Percentiles rank a stretch among this genome's conserved stretches.
phyloP scores from a whole-genome alignment of 1,140 invertebrate species.

The Heliconius eleuchia region DNA sequence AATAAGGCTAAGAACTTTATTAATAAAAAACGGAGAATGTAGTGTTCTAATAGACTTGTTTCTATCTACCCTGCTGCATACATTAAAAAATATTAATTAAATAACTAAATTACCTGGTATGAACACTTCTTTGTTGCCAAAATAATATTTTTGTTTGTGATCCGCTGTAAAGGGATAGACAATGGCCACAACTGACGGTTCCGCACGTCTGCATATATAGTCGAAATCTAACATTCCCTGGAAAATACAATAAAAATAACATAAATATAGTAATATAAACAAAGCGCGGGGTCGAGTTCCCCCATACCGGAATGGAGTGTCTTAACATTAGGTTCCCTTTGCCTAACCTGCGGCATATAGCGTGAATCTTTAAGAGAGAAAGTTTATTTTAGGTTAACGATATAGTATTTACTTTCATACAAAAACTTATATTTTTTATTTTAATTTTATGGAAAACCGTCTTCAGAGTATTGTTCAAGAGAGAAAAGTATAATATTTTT shows the following conservation, averaged over 20 bases:
- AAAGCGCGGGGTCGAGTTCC: too few species aligned
- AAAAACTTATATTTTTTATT: too few species aligned
- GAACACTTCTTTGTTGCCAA: constrained; percentile 99
- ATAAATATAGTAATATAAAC: too few species aligned
- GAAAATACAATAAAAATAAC: constrained; percentile 22
- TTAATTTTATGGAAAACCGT: too few species aligned
- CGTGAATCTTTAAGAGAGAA: too few species aligned
- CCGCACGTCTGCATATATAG: constrained; percentile 95
- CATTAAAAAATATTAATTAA: neutral
- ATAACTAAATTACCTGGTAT: constrained; percentile 84
- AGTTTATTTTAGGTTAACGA: too few species aligned
- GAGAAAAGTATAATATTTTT: too few species aligned
- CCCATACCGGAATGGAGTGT: too few species aligned
- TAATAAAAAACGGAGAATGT: neutral
- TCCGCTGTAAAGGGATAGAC: constrained; percentile 99
- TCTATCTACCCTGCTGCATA: neutral
- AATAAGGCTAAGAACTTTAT: neutral
- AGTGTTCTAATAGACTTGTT: neutral
- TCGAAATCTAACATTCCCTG: constrained; percentile 98
- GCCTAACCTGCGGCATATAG: too few species aligned
- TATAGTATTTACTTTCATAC: too few species aligned
- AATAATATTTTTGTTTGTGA: constrained; percentile 99
- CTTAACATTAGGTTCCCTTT: too few species aligned
- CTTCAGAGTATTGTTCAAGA: too few species aligned
- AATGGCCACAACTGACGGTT: constrained; percentile 95